Conservation (phyloP, 2,888 invertebrate species). For the Stictocephala bisonia region DNA sequence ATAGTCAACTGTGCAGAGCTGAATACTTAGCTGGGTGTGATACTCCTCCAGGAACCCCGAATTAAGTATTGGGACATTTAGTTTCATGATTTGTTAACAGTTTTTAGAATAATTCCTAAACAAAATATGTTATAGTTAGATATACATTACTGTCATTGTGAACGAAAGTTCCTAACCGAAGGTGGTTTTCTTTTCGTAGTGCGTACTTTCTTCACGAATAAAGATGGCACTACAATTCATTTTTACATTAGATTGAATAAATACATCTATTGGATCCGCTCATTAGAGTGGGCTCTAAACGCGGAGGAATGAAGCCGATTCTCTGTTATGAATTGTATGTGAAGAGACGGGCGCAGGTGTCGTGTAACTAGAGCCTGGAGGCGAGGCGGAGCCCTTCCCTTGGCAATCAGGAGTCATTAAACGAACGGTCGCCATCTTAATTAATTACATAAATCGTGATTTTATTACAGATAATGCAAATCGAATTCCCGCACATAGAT, state of each 20-base stretch:
- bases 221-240: too few relatives aligned
- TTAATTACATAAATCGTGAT: conserved; percentile 40
- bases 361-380: background rate
- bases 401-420: conserved; percentile 19
- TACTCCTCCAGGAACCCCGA: conserved; percentile 27
- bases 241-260: too few relatives aligned
- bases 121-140: too few relatives aligned
- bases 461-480: conserved; percentile 34
- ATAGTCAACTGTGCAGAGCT: conserved; percentile 26
- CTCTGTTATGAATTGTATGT: too few relatives aligned
- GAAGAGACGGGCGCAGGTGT: too few relatives aligned
- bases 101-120: conserved; percentile 32
- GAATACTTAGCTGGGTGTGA: conserved; percentile 6
- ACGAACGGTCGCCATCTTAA: conserved; percentile 25
- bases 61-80: conserved; percentile 28
- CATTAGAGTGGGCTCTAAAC: too few relatives aligned
- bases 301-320: too few relatives aligned
- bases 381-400: background rate
- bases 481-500: conserved; percentile 23
- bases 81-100: conserved; percentile 28
- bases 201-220: too few relatives aligned
- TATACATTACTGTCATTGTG: too few relatives aligned
- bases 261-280: too few relatives aligned
- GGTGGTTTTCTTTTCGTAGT: too few relatives aligned
- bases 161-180: too few relatives aligned